These are phyloP conservation scores for Ceuthmochares aereus DNA, from an alignment of 2,113 vertebrate species.

Conservation along the genomic window DNA sequence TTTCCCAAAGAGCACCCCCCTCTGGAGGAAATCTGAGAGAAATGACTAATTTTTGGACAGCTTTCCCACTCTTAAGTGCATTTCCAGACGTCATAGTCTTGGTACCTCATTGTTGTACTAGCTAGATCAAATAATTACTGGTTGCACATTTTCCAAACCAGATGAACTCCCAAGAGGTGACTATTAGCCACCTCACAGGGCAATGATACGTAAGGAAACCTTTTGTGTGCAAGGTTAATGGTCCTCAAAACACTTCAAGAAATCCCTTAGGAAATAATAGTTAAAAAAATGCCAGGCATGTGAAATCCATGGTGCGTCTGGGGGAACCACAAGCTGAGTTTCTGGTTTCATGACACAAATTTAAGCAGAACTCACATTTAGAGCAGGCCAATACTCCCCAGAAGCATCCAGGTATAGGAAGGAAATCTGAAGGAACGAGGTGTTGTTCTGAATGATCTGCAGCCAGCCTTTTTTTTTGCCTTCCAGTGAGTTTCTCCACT, in stretches of 20 bases:
- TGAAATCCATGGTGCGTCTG: background rate
- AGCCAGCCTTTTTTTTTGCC: background rate
- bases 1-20: background rate
- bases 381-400: background rate
- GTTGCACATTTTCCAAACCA: background rate
- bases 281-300: background rate
- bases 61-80: background rate
- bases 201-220: background rate
- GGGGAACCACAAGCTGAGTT: background rate
- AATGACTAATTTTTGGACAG: background rate
- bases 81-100: background rate
- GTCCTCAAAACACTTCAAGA: background rate
- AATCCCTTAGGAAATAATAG: background rate
- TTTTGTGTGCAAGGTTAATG: background rate
- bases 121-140: background rate
- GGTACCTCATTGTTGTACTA: rapidly evolving
- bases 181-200: background rate
- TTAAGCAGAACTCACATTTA: background rate
- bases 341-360: background rate
- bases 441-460: background rate
- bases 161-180: background rate
- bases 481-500: background rate
- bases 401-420: background rate
- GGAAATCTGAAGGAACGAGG: background rate
- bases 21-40: background rate